Conservation (phyloP, 2,888 invertebrate species). For the Sicus ferrugineus region DNA sequence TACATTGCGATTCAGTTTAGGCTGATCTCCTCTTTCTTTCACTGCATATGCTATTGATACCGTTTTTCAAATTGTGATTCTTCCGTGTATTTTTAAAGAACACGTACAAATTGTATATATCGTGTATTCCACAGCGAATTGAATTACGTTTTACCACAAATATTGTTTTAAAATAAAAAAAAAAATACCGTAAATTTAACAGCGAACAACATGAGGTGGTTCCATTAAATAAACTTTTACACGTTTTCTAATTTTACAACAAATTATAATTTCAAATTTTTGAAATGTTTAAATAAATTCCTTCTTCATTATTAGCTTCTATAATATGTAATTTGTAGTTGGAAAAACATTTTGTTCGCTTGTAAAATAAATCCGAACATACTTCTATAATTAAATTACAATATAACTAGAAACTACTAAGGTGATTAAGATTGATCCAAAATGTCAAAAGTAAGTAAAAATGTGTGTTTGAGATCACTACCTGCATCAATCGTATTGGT, state of each 20-base stretch:
- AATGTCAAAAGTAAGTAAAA: slow-evolving; percentile 49
- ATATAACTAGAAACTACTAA: slow-evolving; percentile 35
- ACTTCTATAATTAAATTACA: slow-evolving; percentile 34
- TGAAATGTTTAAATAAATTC: no score
- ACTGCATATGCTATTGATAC: no score
- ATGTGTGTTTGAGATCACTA: slow-evolving; percentile 57
- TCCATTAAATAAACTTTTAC: no score
- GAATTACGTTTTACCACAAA: slow-evolving; percentile 6
- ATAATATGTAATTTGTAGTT: no score
- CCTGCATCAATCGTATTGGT: slow-evolving; percentile 40
- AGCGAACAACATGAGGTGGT: slow-evolving; percentile 33
- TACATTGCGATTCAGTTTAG: no score
- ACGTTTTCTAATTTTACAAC: no score
- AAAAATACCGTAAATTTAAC: slow-evolving; percentile 2
- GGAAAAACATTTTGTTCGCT: slow-evolving; percentile 39
- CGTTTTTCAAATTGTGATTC: no score
- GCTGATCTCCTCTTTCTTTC: no score
- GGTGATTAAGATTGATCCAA: slow-evolving; percentile 38
- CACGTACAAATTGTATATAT: no score
- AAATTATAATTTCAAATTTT: no score
- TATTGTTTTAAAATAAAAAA: neutral
- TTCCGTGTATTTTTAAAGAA: no score
- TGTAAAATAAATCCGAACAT: slow-evolving; percentile 21
- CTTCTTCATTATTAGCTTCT: no score
- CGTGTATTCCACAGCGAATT: slow-evolving; percentile 20